phyloP scores from a whole-genome alignment of 2,888 invertebrate species.

The Epinotia ramella region DNA sequence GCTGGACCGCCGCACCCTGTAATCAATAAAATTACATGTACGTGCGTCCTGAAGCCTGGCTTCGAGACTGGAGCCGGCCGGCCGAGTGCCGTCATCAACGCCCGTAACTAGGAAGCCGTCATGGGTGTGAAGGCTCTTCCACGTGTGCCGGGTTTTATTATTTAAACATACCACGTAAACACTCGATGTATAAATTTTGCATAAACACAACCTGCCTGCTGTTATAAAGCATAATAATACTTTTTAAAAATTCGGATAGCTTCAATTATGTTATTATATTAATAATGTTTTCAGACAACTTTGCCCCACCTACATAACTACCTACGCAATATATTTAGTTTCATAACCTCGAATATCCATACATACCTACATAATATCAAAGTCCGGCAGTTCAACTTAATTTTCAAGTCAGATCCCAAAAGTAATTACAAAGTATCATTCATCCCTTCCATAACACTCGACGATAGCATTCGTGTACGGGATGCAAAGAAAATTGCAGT shows the following conservation, averaged over 20 bases:
- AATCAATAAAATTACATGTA: slow-evolving; percentile 85
- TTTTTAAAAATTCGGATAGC: background rate
- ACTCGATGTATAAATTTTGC: background rate
- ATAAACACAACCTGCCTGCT: background rate
- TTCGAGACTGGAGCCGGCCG: slow-evolving; percentile 52
- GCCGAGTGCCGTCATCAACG: slow-evolving; percentile 46
- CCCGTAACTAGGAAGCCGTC: slow-evolving; percentile 40
- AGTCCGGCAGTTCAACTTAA: slow-evolving; percentile 62
- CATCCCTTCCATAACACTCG: slow-evolving; percentile 67
- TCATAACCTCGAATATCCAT: slow-evolving; percentile 54
- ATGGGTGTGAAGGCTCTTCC: slow-evolving; percentile 16
- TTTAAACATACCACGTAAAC: slow-evolving; percentile 62
- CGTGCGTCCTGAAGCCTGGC: slow-evolving; percentile 76
- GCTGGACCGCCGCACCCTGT: slow-evolving; percentile 77
- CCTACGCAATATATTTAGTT: background rate
- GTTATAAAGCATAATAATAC: background rate
- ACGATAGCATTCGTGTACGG: slow-evolving; percentile 72
- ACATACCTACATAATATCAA: slow-evolving; percentile 60
- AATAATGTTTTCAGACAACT: slow-evolving; percentile 1
- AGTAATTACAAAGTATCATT: slow-evolving; percentile 77
- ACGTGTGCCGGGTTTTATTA: slow-evolving; percentile 14
- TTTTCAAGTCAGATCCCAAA: slow-evolving; percentile 68
- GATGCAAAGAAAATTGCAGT: slow-evolving; percentile 81
- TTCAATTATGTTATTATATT: slow-evolving; percentile 11
- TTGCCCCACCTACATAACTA: background rate